These are phyloP conservation scores for Labeo catla DNA, from an alignment of 2,113 vertebrate genomes.

Conservation along the genomic window DNA sequence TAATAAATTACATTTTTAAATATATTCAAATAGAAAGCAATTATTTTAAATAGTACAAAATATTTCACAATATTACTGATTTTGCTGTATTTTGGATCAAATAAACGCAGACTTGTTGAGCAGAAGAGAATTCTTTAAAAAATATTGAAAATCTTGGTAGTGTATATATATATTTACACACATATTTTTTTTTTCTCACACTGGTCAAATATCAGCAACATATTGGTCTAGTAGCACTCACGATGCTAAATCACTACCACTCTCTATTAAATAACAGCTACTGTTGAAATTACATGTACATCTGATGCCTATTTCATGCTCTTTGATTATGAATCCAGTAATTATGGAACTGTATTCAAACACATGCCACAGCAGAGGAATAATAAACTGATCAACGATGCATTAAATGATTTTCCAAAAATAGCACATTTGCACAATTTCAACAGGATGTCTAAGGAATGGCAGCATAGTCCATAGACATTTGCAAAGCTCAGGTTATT, in stretches of 20 bases:
- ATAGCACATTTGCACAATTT: constrained; percentile 16
- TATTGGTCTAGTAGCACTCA: not conserved
- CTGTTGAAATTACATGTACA: not conserved
- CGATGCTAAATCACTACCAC: not conserved
- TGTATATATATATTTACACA: no score
- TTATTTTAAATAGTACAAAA: no score
- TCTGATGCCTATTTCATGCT: constrained; percentile 29
- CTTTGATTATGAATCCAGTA: constrained; percentile 22
- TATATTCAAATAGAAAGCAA: no score
- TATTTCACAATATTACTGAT: no score
- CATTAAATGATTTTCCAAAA: not conserved
- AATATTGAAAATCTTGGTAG: no score
- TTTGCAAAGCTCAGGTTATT: constrained; percentile 20
- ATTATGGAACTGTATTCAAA: not conserved
- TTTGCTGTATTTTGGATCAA: no score
- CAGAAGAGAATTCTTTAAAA: no score
- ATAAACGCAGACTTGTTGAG: no score
- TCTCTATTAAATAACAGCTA: not conserved
- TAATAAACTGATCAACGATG: not conserved
- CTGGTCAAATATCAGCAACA: not conserved
- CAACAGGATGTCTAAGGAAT: not conserved
- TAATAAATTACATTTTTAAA: no score
- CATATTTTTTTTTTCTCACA: no score
- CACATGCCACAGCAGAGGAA: constrained; percentile 8
- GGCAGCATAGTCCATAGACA: not conserved